These are phyloP conservation scores for Oppia nitens DNA, from an alignment of 1,140 invertebrate species.

Conservation along the genomic window DNA sequence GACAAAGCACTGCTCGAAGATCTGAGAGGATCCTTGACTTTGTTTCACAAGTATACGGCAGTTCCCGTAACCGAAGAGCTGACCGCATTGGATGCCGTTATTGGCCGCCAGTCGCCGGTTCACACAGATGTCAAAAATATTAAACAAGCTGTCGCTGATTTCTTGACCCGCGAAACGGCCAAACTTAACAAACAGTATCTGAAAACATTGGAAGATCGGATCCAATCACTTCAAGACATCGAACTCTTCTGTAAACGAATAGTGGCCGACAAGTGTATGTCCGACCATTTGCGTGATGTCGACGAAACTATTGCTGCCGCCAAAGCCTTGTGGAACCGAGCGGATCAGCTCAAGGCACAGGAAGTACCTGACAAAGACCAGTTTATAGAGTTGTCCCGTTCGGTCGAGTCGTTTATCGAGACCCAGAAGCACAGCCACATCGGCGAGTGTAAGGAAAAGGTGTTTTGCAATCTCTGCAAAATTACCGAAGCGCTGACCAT, in stretches of 20 bases:
- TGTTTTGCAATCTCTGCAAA: conserved; percentile 2
- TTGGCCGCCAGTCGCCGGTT: neutral
- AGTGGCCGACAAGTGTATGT: neutral
- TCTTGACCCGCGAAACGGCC: neutral
- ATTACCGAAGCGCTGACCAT: neutral
- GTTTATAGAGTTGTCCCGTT: neutral
- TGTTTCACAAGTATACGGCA: neutral
- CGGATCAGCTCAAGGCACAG: neutral
- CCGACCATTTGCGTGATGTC: neutral
- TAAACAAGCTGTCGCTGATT: neutral
- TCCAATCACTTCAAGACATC: neutral
- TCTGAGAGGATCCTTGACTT: neutral
- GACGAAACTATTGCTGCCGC: neutral
- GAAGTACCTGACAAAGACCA: neutral
- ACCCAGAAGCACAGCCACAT: neutral
- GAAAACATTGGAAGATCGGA: neutral
- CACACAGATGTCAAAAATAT: neutral
- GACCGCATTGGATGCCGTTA: neutral
- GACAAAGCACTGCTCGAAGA: neutral
- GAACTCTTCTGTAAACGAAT: neutral
- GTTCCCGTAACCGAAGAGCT: neutral
- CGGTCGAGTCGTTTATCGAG: neutral
- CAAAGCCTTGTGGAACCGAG: neutral
- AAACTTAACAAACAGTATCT: neutral
- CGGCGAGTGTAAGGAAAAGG: neutral